Percentiles rank a stretch among this genome's conserved stretches.
These are phyloP conservation scores for Bhutanitis thaidina DNA, from an alignment of 2,888 invertebrate genomes.

Conservation along the genomic window DNA sequence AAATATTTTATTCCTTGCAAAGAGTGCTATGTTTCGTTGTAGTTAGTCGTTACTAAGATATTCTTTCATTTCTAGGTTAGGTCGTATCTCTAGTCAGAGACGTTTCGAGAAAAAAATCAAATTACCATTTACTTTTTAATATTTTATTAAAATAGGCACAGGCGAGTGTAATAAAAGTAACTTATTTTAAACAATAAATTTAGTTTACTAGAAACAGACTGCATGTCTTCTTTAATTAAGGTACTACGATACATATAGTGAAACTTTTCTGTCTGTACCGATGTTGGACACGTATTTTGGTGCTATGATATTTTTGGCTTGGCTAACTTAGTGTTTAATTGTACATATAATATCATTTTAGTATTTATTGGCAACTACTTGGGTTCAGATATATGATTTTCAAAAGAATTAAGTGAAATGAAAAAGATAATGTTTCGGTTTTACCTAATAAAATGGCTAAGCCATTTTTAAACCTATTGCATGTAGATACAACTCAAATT, in stretches of 20 bases:
- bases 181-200: constrained; percentile 46
- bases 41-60: constrained; percentile 54
- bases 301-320: constrained; percentile 76
- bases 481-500: constrained; percentile 12
- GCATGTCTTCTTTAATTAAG: constrained; percentile 47
- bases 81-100: constrained; percentile 78
- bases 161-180: constrained; percentile 65
- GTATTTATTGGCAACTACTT: constrained; percentile 70
- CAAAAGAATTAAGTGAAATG: constrained; percentile 20
- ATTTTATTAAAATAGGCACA: constrained; percentile 65
- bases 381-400: constrained; percentile 35
- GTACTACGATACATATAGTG: constrained; percentile 33
- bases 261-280: constrained; percentile 74
- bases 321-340: constrained; percentile 73
- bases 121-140: constrained; percentile 77
- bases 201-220: constrained; percentile 49
- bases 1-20: constrained; percentile 54
- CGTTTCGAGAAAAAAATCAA: constrained; percentile 58
- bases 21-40: constrained; percentile 71
- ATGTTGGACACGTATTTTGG: constrained; percentile 66
- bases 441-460: constrained; percentile 42
- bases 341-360: constrained; percentile 55
- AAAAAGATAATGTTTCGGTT: constrained; percentile 25
- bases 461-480: constrained; percentile 44
- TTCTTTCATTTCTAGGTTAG: constrained; percentile 66